Evolutionary conservation across 2,113 vertebrate genomes (phyloP), one percentile per base, ranked within the genome.

Genomic region (Scopus umbretta): DNA sequence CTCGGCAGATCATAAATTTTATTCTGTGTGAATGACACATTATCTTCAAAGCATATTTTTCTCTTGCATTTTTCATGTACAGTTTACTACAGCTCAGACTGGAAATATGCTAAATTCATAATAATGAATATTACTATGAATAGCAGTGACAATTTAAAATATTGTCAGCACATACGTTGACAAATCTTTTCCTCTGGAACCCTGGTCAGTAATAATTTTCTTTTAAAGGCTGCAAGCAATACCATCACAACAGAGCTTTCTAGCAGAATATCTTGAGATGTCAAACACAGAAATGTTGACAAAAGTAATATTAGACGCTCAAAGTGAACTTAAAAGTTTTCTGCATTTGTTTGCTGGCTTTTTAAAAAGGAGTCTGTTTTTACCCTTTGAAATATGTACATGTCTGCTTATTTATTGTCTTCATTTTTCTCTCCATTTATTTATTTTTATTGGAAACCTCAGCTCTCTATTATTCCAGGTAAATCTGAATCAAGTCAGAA

Each of bases 41-140:
- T 90, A 92, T 95, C 95, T 92, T 95, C 93, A 96, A 97, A 97
- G 96, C 95, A 95, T 97, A 96, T 96, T 97, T 97, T 97, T 92
- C 96, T 93, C 90, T 76, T 96, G 93, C 88, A 83, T 94, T 97
- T 96, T 93, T 95, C 92, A 96, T 76, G 78, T 95, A 95, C 93
- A 96, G 93, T 96, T 97, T 95, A 94, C 92, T 82, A 97, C 92
- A 96, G 89, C 94, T 96, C 91, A 78, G 65, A 73, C 71, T 94
- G 53, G 86, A 96, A 97, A 94, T 94, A 98, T 91, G 93, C 74
- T 96, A 96, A 95, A 97, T 95, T 95, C 82, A 88, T 76, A 95
- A 90, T 94, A 92, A 92, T 87, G 91, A 95, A 95, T 94, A 87
- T 95, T 94, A 94, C 73, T 79, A 94, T 79, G 74, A 72, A 91